Evolutionary conservation across 2,113 vertebrate species (phyloP), one percentile per base, ranked within the genome.

Genomic region (Tautogolabrus adspersus): DNA sequence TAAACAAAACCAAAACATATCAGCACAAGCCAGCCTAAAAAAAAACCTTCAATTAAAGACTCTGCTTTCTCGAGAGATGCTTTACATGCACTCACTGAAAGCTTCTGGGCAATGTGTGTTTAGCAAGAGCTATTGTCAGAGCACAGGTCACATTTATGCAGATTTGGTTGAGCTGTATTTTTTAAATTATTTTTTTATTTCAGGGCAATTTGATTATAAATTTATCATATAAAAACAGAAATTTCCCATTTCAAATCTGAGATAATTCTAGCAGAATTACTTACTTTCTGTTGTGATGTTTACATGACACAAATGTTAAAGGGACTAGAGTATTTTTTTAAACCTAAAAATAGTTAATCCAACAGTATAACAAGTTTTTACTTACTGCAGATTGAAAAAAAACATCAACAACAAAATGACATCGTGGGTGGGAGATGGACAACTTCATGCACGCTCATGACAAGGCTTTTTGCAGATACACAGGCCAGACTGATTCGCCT

Each of bases 1-100:
- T 63, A 72, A 83, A 84, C 78, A 51, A 79, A 87, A 89, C 80
- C 77, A 80, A 90, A 91, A 86, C 60, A 82, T 51, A 82, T 77
- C 65, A 85, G 81, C 75, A 72, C 61, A 75, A 77, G 52, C 58
- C 81, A 85, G 62, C 63, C 73, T 58, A 6, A 68, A 79, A 66
- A 70, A 46, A 79, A 66, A 70, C 49, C 30, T 61, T 85, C 61
- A 68, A 42, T 23, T 76, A 26, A 74, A 57, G 23, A 75, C 59
- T 72, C 42, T 22, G 4, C 40, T 75, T 73, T 82, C 57, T 73
- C 19, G 37, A 21, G 37, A 82, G 67, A 74, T 44, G n/a, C 21
- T 16, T 49, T 2, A 57, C 42, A 38, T 54, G 74, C 72, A 74
- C 47, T 75, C 55, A 40, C 42, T 65, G 66, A 76, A 73, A 79